Evolutionary conservation across 2,113 vertebrate genomes (phyloP).

Genomic region (Syrmaticus mikado): DNA sequence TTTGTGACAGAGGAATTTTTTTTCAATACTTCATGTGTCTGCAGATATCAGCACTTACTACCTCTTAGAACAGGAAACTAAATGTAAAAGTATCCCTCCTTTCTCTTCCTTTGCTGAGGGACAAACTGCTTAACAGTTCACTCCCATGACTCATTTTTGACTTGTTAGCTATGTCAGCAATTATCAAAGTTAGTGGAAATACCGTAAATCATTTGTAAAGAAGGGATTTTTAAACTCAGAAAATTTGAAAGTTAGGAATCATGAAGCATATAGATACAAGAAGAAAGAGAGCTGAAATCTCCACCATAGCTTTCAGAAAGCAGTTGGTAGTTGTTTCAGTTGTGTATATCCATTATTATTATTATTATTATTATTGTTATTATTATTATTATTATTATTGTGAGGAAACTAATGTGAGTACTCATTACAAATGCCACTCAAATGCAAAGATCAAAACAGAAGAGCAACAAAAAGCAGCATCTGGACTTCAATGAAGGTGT

Average conservation of each 20-base stretch:
- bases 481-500: conserved; percentile 37
- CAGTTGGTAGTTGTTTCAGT: not conserved
- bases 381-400: no score
- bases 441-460: conserved; percentile 13
- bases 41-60: not conserved
- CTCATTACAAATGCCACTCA: not conserved
- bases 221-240: not conserved
- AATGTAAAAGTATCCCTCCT: not conserved
- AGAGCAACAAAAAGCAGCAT: conserved; percentile 16
- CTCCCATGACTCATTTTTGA: not conserved
- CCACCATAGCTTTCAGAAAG: not conserved
- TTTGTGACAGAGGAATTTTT: not conserved
- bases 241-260: not conserved
- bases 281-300: not conserved
- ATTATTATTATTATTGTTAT: no score
- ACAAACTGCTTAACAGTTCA: not conserved
- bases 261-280: not conserved
- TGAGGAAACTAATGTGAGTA: not conserved
- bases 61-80: not conserved
- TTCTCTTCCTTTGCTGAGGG: not conserved
- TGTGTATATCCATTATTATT: not conserved
- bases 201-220: not conserved
- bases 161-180: not conserved
- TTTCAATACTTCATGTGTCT: not conserved
- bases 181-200: not conserved